These are phyloP conservation scores for Polylopha cassiicola DNA, from an alignment of 2,888 invertebrate species.

Conservation along the genomic window DNA sequence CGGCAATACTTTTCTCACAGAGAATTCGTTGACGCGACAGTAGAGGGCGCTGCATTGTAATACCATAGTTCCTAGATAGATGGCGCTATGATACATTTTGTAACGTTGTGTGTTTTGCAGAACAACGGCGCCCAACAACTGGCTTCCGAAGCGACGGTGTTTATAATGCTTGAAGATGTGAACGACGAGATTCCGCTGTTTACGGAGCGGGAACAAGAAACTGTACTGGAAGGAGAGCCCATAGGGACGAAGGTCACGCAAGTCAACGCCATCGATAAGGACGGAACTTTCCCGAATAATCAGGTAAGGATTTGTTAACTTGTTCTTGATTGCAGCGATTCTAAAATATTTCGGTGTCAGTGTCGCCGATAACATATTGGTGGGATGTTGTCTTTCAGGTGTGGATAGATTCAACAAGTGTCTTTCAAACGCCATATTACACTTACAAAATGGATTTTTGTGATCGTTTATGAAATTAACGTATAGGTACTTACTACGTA, in stretches of 20 bases:
- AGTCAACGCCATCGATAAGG: conserved; percentile 97
- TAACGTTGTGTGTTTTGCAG: conserved; percentile 58
- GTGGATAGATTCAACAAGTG: no score
- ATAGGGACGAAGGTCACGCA: conserved; percentile 96
- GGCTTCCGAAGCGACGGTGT: conserved; percentile 95
- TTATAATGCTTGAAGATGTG: conserved; percentile 95
- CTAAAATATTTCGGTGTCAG: conserved; percentile 13
- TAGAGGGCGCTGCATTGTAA: conserved; percentile 9
- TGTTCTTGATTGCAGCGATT: neutral
- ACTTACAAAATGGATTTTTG: no score
- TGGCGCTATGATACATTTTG: conserved; percentile 6
- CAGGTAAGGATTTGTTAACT: conserved; percentile 85
- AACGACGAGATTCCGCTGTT: conserved; percentile 98
- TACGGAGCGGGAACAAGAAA: conserved; percentile 96
- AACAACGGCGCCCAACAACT: conserved; percentile 97
- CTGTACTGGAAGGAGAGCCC: conserved; percentile 95
- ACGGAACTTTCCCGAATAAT: conserved; percentile 96
- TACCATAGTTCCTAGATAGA: neutral
- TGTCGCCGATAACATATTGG: conserved; percentile 23
- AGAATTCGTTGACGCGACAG: neutral
- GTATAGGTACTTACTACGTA: no score
- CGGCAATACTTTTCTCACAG: no score
- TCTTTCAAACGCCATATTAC: conserved; percentile 25
- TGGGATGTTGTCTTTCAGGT: no score
- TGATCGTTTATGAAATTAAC: no score